These are phyloP conservation scores for Myotis planiceps DNA, from an alignment of 2,797 vertebrate genomes.

Conservation along the genomic window DNA sequence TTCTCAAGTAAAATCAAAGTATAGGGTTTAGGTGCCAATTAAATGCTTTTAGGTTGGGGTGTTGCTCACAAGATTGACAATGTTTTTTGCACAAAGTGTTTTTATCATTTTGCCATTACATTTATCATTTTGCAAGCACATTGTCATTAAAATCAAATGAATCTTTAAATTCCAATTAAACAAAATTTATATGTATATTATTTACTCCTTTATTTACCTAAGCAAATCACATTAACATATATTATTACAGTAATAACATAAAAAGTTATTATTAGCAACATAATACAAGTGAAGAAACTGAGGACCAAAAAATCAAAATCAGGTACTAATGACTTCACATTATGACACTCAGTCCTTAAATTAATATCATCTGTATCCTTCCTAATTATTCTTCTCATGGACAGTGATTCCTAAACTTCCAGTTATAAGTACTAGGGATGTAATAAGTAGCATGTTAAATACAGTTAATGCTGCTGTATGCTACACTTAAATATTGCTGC, in stretches of 20 bases:
- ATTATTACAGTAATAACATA: background rate
- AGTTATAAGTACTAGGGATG: background rate
- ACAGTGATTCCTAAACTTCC: background rate
- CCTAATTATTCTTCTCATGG: background rate
- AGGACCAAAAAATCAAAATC: background rate
- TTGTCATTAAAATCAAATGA: background rate
- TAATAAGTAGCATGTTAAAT: background rate
- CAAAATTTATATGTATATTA: background rate
- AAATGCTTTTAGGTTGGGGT: background rate
- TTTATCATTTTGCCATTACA: background rate
- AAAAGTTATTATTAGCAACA: background rate
- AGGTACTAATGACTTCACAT: background rate
- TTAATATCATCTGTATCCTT: background rate
- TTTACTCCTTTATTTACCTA: background rate
- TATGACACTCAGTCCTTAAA: background rate
- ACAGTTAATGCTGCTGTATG: background rate
- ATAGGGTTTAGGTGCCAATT: background rate
- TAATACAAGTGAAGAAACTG: background rate
- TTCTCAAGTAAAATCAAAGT: conserved; percentile 18
- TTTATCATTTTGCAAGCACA: background rate
- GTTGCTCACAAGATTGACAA: background rate
- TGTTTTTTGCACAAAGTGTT: background rate
- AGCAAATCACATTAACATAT: background rate
- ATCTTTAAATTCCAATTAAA: background rate
- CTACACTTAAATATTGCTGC: background rate